Base-by-base conservation (phyloP, 1,140 invertebrate genomes). In the Vanessa atalanta region DNA sequence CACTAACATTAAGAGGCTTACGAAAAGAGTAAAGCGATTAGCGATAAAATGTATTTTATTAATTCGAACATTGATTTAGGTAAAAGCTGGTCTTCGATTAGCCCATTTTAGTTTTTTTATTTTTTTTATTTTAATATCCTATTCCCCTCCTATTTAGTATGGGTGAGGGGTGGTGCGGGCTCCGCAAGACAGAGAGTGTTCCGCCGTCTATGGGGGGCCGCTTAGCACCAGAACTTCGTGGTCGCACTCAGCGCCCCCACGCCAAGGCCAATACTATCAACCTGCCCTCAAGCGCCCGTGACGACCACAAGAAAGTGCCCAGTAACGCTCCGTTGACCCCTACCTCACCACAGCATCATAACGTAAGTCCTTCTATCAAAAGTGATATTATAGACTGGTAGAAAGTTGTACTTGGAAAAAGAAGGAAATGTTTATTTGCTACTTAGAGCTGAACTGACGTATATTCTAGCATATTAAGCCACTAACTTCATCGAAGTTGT, bases 241-340 rank as follows among this genome's bases (percentile, higher is more conserved):
- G 76, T 80, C 93, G 79, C 79, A 90, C 77, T 85, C 94, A 77
- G 91, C 73, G 94, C 80, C 87, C 94, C 83, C 79, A 95, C 93
- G 86, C 84, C 61, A 96, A 96, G 91, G 94, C 93, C 83, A 95
- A 94, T 89, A 95, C 92, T 16, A 94, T 94, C 83, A 93, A 94
- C 77, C 91, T 94, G 76, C 94, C 94, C 16, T 83, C 88, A 37
- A 88, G 87, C 50, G 72, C 75, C 23, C 70, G 83, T 20, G 83
- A 86, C 77, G 83, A 87, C 65, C 79, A 82, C 75, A 84, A 84
- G 69, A 83, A 83, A 50, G 79, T 77, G 51, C 70, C 75, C 16
- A 43, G 26, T 53, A 76, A 66, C 65, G 55, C 68, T 47, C 75
- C 55, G 72, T 82, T 48, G 43, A 86, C 82, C 64, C 85, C 87